Conservation (phyloP, 1,140 invertebrate genomes). For the Mamestra configurata region DNA sequence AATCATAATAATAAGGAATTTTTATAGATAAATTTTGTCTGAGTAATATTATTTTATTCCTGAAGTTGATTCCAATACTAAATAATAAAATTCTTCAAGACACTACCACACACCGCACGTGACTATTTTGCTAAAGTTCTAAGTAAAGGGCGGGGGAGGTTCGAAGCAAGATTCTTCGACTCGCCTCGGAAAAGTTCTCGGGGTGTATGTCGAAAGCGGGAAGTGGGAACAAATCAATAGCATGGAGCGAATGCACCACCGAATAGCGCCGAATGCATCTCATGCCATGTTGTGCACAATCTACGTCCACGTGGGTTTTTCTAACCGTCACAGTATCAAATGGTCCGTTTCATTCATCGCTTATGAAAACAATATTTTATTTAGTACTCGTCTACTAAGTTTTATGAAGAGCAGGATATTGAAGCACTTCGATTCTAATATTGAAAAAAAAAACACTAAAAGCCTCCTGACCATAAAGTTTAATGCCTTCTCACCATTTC, state of each 20-base stretch:
- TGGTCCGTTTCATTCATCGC: too few species aligned
- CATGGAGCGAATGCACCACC: constrained; percentile 7
- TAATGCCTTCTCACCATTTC: too few species aligned
- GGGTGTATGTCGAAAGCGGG: background rate
- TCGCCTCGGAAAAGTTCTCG: background rate
- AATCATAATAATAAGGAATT: too few species aligned
- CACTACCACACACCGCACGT: constrained; percentile 55
- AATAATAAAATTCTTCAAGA: background rate
- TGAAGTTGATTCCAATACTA: too few species aligned
- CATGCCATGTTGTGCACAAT: background rate
- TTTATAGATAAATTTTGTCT: background rate
- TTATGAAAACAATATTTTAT: too few species aligned
- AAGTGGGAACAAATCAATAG: constrained; percentile 37
- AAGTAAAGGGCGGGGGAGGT: constrained; percentile 55
- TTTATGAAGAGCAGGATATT: too few species aligned
- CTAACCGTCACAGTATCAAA: too few species aligned
- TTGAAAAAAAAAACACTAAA: too few species aligned
- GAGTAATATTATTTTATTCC: background rate
- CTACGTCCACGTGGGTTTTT: background rate
- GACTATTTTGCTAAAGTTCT: constrained; percentile 61
- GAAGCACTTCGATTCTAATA: too few species aligned
- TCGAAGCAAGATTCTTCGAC: background rate
- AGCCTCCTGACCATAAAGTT: too few species aligned
- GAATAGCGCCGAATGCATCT: background rate
- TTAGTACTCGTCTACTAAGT: too few species aligned